phyloP scores from a whole-genome alignment of 2,113 vertebrate genomes.

The Ascaphus truei region DNA sequence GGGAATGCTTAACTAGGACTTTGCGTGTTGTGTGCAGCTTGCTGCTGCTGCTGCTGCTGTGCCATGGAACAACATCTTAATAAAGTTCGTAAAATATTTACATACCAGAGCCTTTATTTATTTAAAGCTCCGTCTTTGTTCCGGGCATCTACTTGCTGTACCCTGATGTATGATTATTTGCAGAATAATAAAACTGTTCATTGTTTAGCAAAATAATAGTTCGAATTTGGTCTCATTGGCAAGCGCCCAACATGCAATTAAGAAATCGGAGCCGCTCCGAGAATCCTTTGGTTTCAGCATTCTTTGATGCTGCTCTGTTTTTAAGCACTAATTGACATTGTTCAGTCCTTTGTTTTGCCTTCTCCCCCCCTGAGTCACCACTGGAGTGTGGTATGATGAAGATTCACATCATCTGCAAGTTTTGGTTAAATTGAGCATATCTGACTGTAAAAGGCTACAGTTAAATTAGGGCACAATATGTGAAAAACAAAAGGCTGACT shows the following conservation, averaged over 20 bases:
- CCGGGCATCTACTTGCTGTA: constrained; percentile 34
- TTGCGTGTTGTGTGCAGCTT: not conserved
- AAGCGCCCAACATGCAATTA: constrained; percentile 53
- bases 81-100: constrained; percentile 27
- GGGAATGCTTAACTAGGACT: not conserved
- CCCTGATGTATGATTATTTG: constrained; percentile 38
- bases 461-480: constrained; percentile 30
- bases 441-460: constrained; percentile 36
- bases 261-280: constrained; percentile 62
- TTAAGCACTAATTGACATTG: constrained; percentile 5
- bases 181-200: constrained; percentile 45
- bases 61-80: constrained; percentile 1
- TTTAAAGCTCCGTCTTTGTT: constrained; percentile 34
- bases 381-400: constrained; percentile 17
- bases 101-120: constrained; percentile 28
- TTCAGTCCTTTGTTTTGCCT: constrained; percentile 25
- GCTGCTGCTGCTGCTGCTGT: constrained; percentile 1
- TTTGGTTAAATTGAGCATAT: constrained; percentile 1
- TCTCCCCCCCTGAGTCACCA: constrained; percentile 27
- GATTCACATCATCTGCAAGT: constrained; percentile 18
- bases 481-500: constrained; percentile 7
- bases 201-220: constrained; percentile 43
- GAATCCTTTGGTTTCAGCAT: constrained; percentile 60
- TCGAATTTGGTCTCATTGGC: constrained; percentile 42
- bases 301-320: constrained; percentile 46